Evolutionary conservation across 2,797 vertebrate genomes (phyloP).

Genomic region (Smutsia gigantea): DNA sequence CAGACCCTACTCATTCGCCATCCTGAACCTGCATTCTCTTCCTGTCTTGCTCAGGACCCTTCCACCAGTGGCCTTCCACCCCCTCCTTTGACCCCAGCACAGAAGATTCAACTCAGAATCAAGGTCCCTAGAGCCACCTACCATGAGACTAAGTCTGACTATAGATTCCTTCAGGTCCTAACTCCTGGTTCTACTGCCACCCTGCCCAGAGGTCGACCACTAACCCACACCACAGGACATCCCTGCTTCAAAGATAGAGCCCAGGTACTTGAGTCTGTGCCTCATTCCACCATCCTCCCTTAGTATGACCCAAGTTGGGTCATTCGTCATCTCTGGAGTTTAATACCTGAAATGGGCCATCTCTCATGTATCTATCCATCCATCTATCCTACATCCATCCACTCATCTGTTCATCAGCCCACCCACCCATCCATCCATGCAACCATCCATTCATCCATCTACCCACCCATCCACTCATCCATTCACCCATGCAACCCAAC

Average conservation of each 20-base stretch:
- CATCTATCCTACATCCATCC: neutral
- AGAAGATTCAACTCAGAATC: conserved; percentile 21
- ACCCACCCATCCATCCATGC: neutral
- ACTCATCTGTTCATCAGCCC: neutral
- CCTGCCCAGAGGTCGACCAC: neutral
- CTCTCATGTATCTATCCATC: neutral
- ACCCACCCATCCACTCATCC: neutral
- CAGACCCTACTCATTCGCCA: neutral
- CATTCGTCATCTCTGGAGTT: neutral
- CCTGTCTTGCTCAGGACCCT: neutral
- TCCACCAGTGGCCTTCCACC: neutral
- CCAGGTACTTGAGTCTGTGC: neutral
- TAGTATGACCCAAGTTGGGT: neutral
- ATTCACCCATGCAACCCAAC: neutral
- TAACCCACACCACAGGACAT: neutral
- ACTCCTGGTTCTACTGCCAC: conserved; percentile 18
- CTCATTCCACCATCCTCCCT: neutral
- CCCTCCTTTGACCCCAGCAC: neutral
- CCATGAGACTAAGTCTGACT: neutral
- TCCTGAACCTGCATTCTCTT: neutral
- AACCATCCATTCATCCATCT: neutral
- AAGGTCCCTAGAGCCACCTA: neutral
- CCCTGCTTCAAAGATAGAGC: neutral
- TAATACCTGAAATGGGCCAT: neutral
- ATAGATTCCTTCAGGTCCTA: neutral